Evolutionary conservation across 2,888 invertebrate genomes (phyloP), one percentile per base, ranked within the genome.

Genomic region (Nasonovia ribisnigri): DNA sequence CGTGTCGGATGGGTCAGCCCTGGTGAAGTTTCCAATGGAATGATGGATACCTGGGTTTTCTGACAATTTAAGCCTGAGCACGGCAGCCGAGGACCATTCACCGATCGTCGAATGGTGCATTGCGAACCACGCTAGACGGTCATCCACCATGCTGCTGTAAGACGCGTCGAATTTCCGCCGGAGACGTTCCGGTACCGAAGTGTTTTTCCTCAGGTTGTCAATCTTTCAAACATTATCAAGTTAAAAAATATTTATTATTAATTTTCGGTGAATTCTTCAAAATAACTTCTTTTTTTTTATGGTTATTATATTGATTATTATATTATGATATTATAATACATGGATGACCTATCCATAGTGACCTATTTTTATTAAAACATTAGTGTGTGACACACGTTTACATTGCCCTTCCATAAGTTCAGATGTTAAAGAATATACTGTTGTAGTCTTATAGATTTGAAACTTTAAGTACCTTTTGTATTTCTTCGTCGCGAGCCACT

Each of bases 401-500:
- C 24, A 26, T 20, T 20, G 54, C 20, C 57, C 57, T 26, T 57
- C 57, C 6, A 26, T 57, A 57, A 2, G 57, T 57, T 57, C 24
- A 24, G 26, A 57, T 57, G 57, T 26, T 57, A 46, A 46, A 46
- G 46, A 11, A 46, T 46, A 46, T 46, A 10, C 46, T 46, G 46
- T 46, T 46, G 48, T 13, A 11, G 8, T 46, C 10, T 46, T 46
- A 60, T 13, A 11, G 8, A 36, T 24, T 88, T 11, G 11, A 54
- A 1, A 57, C 24, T 57, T 57, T 13, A 1, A 8, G 20, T 46
- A 93, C 93, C 48, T 86, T 86, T 6, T 1, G 10, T 42, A 87
- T 86, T 87, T 93, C 93, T 4, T 86, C 42, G 24, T 86, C 24
- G 0, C n/a, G 29, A 24, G 90, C 84, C 60, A 90, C 93, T 13